A percentile compares a stretch with the other conserved stretches of the same genome.
Evolutionary conservation across 2,888 invertebrate genomes (phyloP).

Genomic region (Euzetes globulus): DNA sequence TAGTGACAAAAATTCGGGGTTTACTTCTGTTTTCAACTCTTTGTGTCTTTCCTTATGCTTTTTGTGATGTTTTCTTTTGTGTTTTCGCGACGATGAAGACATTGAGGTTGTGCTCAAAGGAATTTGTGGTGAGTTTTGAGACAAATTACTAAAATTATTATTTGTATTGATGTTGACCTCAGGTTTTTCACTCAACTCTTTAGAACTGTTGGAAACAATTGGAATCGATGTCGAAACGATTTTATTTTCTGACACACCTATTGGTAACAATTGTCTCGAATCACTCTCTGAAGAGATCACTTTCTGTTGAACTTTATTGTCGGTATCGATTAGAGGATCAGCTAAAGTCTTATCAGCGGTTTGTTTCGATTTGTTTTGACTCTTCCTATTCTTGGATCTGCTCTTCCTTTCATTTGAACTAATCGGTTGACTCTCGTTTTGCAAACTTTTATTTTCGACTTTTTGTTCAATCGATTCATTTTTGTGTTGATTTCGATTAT

Average conservation of each 20-base stretch:
- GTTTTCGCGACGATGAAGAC: not conserved
- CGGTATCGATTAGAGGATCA: not conserved
- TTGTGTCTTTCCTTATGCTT: not conserved
- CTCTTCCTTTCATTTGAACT: not conserved
- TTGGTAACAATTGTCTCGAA: not conserved
- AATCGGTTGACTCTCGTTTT: not conserved
- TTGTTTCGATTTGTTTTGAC: not conserved
- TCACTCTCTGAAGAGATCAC: not conserved
- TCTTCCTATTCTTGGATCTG: not conserved
- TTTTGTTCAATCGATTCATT: not conserved
- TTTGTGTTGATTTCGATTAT: not conserved
- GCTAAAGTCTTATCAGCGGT: not conserved
- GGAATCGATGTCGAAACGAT: not conserved
- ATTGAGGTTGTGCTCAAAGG: not conserved
- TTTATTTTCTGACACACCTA: not conserved
- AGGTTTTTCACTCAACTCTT: not conserved
- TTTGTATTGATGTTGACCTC: not conserved
- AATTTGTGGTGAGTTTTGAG: not conserved
- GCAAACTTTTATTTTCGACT: not conserved
- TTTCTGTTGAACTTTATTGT: not conserved
- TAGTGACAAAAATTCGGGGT: not conserved
- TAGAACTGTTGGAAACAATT: not conserved
- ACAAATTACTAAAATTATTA: not conserved
- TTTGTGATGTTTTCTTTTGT: conserved; percentile 15
- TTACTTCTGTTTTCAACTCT: not conserved